These are phyloP conservation scores for Peromyscus eremicus DNA, from an alignment of 2,797 vertebrate species.

Conservation along the genomic window DNA sequence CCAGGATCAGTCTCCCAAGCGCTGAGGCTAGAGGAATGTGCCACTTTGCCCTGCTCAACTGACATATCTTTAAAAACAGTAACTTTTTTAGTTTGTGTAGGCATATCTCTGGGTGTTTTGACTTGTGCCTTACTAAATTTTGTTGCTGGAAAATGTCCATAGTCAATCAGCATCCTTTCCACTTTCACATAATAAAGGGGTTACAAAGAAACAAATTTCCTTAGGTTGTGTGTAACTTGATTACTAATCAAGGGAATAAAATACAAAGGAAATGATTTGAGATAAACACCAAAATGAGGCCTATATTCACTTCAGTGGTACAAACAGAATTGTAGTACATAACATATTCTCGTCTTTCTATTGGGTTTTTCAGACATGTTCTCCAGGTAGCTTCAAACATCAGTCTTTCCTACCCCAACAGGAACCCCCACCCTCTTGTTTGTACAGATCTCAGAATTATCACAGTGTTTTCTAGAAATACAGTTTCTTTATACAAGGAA, in stretches of 20 bases:
- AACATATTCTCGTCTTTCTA: neutral
- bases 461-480: neutral
- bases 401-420: neutral
- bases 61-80: neutral
- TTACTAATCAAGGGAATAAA: slow-evolving; percentile 53
- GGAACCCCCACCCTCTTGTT: neutral
- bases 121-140: neutral
- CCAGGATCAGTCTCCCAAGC: neutral
- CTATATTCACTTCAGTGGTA: neutral
- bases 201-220: neutral
- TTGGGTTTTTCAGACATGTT: neutral
- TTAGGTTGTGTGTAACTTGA: neutral
- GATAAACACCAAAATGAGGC: slow-evolving; percentile 53
- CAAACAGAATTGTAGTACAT: neutral
- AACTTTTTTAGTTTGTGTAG: neutral
- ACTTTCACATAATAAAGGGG: neutral
- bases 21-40: neutral
- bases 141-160: slow-evolving; percentile 10
- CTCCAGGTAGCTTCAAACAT: neutral
- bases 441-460: neutral
- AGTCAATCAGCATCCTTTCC: neutral
- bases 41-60: neutral
- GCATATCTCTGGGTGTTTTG: neutral
- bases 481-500: neutral
- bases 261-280: slow-evolving; percentile 34